Evolutionary conservation across 92 coral and sea anemone genomes (phyloP).

Genomic region (Micromussa lordhowensis): DNA sequence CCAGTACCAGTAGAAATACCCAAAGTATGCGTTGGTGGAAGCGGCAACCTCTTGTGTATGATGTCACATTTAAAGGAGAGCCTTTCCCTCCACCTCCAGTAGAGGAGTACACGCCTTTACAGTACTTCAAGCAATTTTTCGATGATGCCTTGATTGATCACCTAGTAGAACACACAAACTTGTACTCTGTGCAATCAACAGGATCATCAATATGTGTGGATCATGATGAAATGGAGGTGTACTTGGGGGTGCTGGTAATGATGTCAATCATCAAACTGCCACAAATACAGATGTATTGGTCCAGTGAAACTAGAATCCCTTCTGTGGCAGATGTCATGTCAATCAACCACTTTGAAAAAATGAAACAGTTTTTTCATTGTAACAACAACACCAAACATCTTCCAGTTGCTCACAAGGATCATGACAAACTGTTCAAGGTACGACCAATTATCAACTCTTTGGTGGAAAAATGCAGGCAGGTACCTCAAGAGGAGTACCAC

Average conservation of each 20-base stretch:
- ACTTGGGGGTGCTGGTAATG: slow-evolving; percentile 9
- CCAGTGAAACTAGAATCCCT: slow-evolving; percentile 30
- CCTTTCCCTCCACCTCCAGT: slow-evolving; percentile 49
- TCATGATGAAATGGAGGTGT: slow-evolving; percentile 23
- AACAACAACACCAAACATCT: slow-evolving; percentile 32
- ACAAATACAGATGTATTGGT: slow-evolving; percentile 48
- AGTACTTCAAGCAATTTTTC: slow-evolving; percentile 34
- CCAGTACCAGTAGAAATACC: neutral
- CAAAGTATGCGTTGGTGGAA: slow-evolving; percentile 9
- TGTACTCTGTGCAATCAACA: slow-evolving; percentile 39
- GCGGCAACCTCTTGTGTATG: slow-evolving; percentile 17
- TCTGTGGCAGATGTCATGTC: slow-evolving; percentile 32
- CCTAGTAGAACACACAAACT: slow-evolving; percentile 36
- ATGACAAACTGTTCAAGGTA: slow-evolving; percentile 39
- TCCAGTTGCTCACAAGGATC: slow-evolving; percentile 11
- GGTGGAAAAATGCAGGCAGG: slow-evolving; percentile 19
- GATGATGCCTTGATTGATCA: slow-evolving; percentile 27
- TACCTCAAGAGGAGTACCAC: slow-evolving; percentile 40
- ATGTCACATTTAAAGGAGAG: slow-evolving; percentile 34
- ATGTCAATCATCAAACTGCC: slow-evolving; percentile 42
- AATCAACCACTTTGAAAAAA: slow-evolving; percentile 37
- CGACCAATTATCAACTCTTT: slow-evolving; percentile 32
- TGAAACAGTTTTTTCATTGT: slow-evolving; percentile 35
- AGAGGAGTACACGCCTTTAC: slow-evolving; percentile 24
- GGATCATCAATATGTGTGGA: slow-evolving; percentile 14